These are phyloP conservation scores for Caenorhabditis japonica DNA, from an alignment of 2,888 invertebrate species.

Conservation along the genomic window DNA sequence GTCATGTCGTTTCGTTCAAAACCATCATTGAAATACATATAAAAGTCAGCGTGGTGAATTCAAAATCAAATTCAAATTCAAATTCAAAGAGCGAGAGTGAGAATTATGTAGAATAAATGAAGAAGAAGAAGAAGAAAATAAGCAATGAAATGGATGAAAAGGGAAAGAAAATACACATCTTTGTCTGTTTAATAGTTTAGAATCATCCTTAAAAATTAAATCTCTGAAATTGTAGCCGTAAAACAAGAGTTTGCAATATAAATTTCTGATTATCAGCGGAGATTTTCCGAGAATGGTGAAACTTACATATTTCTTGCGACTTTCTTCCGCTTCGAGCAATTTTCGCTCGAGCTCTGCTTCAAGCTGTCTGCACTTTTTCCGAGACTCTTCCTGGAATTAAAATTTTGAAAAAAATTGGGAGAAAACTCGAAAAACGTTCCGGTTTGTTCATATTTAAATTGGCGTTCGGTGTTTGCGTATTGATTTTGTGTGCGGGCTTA, in stretches of 20 bases:
- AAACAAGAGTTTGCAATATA: too few relatives aligned
- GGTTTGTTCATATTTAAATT: too few relatives aligned
- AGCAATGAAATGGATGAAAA: not conserved
- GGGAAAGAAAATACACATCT: constrained; percentile 3
- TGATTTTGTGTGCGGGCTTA: too few relatives aligned
- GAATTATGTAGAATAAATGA: not conserved
- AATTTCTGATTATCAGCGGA: too few relatives aligned
- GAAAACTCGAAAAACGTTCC: too few relatives aligned
- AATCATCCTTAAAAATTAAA: too few relatives aligned
- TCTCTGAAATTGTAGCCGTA: too few relatives aligned
- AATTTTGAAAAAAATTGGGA: constrained; percentile 3
- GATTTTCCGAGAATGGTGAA: too few relatives aligned
- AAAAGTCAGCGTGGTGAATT: not conserved
- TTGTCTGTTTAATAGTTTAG: too few relatives aligned
- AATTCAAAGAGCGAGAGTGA: not conserved
- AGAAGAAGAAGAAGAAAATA: not conserved
- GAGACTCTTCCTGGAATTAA: constrained; percentile 69
- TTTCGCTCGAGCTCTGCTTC: constrained; percentile 66
- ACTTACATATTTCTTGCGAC: constrained; percentile 71
- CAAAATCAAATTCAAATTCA: not conserved
- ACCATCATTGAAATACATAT: not conserved
- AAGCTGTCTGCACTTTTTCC: constrained; percentile 63
- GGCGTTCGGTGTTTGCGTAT: too few relatives aligned
- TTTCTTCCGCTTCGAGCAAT: constrained; percentile 68
- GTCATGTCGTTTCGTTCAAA: constrained; percentile 7